Conservation (phyloP, 1,140 invertebrate species). For the Drosophila bifasciata region DNA sequence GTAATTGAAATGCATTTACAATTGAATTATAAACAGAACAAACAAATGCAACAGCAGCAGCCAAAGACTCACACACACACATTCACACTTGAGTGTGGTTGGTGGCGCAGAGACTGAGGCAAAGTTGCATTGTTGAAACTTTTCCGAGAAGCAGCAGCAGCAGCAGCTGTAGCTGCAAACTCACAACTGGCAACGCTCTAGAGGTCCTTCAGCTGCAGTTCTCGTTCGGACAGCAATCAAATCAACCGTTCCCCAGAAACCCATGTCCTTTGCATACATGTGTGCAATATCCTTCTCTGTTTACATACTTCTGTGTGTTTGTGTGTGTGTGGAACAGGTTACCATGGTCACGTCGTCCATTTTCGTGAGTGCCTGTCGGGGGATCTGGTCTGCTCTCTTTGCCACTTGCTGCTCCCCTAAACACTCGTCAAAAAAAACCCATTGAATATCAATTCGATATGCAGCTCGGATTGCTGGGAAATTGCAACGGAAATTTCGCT, state of each 20-base stretch:
- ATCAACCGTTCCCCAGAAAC: conserved; percentile 74
- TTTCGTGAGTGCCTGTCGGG: conserved; percentile 56
- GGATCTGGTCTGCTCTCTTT: conserved; percentile 17
- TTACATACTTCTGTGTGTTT: conserved; percentile 15
- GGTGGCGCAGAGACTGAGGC: background rate
- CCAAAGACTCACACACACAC: conserved; percentile 44
- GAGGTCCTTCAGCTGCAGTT: conserved; percentile 26
- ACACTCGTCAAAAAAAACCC: conserved; percentile 22
- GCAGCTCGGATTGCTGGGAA: conserved; percentile 9
- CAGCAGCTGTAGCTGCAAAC: conserved; percentile 65
- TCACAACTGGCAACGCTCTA: conserved; percentile 26
- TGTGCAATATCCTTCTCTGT: conserved; percentile 13
- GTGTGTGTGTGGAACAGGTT: conserved; percentile 43
- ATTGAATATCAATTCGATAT: conserved; percentile 40
- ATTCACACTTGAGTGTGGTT: conserved; percentile 50
- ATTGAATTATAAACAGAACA: conserved; percentile 83
- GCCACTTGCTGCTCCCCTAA: too few relatives aligned
- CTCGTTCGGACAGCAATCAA: conserved; percentile 65
- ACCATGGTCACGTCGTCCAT: conserved; percentile 72
- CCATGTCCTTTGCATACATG: conserved; percentile 52
- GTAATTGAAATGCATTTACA: conserved; percentile 83
- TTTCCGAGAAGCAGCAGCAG: conserved; percentile 11
- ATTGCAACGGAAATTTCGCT: conserved; percentile 38
- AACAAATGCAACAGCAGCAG: conserved; percentile 60
- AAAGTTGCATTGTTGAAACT: conserved; percentile 69